phyloP scores from a whole-genome alignment of 2,113 vertebrate species.

The Plecotus auritus region DNA sequence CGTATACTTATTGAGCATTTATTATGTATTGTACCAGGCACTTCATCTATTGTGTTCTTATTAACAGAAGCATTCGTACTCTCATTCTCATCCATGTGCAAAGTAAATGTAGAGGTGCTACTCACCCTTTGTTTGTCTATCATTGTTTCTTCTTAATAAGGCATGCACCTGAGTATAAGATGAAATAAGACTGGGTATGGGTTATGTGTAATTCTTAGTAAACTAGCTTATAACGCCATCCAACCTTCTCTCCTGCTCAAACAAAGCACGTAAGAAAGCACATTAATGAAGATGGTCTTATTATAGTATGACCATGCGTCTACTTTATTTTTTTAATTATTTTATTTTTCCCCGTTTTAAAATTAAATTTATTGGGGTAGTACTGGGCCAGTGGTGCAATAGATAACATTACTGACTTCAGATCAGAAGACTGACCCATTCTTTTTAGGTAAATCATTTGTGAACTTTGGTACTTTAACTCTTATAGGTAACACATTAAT shows the following conservation, averaged over 20 bases:
- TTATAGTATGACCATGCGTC: conserved; percentile 24
- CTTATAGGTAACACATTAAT: conserved; percentile 53
- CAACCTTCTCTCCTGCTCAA: neutral
- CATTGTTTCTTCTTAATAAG: neutral
- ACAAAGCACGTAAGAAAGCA: neutral
- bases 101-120: neutral
- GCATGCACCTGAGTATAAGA: neutral
- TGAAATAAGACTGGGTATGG: neutral
- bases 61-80: neutral
- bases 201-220: neutral
- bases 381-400: too few species aligned
- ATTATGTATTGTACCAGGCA: neutral
- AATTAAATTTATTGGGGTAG: too few species aligned
- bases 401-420: too few species aligned
- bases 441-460: conserved; percentile 59
- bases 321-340: neutral
- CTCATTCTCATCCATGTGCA: neutral
- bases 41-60: neutral
- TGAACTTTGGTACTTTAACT: conserved; percentile 51
- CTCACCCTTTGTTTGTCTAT: neutral
- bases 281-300: conserved; percentile 19
- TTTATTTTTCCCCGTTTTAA: too few species aligned
- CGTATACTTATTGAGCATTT: neutral
- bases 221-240: neutral
- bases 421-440: neutral